Base-by-base conservation (phyloP, 1,140 invertebrate genomes). In the Aphis gossypii region DNA sequence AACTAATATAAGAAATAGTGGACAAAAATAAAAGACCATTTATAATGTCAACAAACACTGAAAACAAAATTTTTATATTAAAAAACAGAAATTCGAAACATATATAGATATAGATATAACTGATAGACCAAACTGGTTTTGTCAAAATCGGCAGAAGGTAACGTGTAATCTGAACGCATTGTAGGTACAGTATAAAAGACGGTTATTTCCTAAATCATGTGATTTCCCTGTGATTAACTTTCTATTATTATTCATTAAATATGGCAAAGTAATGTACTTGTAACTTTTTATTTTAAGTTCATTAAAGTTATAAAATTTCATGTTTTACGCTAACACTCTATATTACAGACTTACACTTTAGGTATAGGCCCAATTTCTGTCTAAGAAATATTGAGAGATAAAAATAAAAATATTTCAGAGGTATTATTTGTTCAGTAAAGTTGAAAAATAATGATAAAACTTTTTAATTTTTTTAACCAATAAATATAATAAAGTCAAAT, bases 171-270 rank as follows among this genome's bases (percentile, higher is more conserved):
- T 60, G 23, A 60, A 90, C 38, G 23, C 88, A 60, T 54, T 41
- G n/a, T 54, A 88, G 11, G 44, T 88, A 88, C 18, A n/a, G 23
- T 90, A n/a, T 60, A 6, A 30, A 25, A 90, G 9, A 68, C 56
- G 41, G 68, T 56, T 0, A 20, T 44, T 90, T 90, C 38, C 25
- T n/a, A 68, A 90, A 44, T 68, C 18, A n/a, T 38, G 1, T 68
- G 38, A 68, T 44, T 90, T 60, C 23, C 41, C 6, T 90, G 30
- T 44, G 54, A n/a, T 44, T 88, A 23, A 44, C 89, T 90, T 90
- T 90, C 89, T 90, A 90, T 44, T 60, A n/a, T 90, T 9, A 68
- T 90, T 30, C 25, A 30, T 68, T 60, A 56, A 54, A 51, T 8
- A 89, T 41, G 46, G 21, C 25, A 87, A 46, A 14, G 7, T 46